These are phyloP conservation scores for Calameuta filiformis DNA, from an alignment of 2,888 invertebrate species.

Conservation along the genomic window DNA sequence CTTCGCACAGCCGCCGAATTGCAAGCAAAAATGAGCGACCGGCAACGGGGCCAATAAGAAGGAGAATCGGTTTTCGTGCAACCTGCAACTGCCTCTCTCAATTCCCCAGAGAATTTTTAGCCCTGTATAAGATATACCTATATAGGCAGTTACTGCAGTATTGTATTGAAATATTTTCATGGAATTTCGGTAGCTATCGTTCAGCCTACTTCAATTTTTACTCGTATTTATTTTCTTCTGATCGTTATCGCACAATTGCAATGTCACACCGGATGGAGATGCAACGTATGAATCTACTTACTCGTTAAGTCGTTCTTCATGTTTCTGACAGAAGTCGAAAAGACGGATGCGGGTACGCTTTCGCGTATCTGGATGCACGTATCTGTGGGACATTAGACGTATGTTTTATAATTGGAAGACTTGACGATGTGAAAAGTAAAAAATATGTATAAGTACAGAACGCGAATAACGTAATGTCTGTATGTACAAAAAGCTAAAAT, in stretches of 20 bases:
- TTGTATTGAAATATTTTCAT: not conserved
- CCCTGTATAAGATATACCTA: not conserved
- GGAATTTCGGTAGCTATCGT: not conserved
- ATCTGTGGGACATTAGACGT: not conserved
- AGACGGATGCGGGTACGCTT: not conserved
- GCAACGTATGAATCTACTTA: not conserved
- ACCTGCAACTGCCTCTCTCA: not conserved
- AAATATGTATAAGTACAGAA: not conserved
- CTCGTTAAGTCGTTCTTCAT: not conserved
- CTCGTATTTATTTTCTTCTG: not conserved
- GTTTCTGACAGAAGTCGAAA: not conserved
- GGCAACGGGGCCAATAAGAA: not conserved
- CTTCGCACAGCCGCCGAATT: not conserved
- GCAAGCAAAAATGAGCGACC: not conserved
- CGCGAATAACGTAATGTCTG: not conserved
- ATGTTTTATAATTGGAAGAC: not conserved
- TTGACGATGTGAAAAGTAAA: not conserved
- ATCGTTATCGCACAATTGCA: not conserved
- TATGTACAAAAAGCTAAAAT: not conserved
- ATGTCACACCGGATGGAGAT: constrained; percentile 1
- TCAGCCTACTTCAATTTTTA: not conserved
- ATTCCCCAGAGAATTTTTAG: not conserved
- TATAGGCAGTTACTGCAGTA: not conserved
- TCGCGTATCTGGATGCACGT: not conserved
- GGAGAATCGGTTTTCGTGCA: not conserved